phyloP scores from a whole-genome alignment of 2,888 invertebrate genomes.

The Rhagium mordax region DNA sequence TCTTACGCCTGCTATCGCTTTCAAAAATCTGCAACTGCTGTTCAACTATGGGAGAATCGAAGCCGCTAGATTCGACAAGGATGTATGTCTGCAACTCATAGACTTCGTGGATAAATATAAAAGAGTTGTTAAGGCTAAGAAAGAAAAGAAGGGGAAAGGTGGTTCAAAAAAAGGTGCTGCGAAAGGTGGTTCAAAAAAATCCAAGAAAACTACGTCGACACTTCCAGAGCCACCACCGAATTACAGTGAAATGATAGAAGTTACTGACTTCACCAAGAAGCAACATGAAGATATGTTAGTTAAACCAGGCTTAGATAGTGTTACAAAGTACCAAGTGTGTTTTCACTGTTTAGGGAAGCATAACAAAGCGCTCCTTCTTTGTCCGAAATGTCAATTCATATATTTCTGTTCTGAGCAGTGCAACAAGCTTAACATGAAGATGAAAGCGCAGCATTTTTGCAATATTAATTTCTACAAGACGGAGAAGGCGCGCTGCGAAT shows the following conservation, averaged over 20 bases:
- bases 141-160: constrained; percentile 31
- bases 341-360: constrained; percentile 60
- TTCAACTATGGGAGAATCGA: constrained; percentile 50
- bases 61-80: constrained; percentile 42
- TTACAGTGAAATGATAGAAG: not conserved
- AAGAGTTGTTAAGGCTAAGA: constrained; percentile 33
- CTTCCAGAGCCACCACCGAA: not conserved
- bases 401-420: constrained; percentile 65
- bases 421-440: constrained; percentile 56
- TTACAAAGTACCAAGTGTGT: constrained; percentile 62
- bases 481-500: constrained; percentile 4
- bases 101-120: constrained; percentile 44
- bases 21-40: constrained; percentile 55
- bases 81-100: constrained; percentile 40
- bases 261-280: not conserved
- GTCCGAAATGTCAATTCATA: constrained; percentile 63
- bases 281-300: not conserved
- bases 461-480: constrained; percentile 43
- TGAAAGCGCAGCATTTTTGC: constrained; percentile 51
- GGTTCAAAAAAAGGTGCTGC: not conserved
- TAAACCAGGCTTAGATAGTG: constrained; percentile 47
- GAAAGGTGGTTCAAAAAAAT: constrained; percentile 6
- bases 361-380: constrained; percentile 55
- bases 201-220: not conserved
- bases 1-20: constrained; percentile 51